These are phyloP conservation scores for Drosophila buzzatii DNA, from an alignment of 2,888 invertebrate species.

Conservation along the genomic window DNA sequence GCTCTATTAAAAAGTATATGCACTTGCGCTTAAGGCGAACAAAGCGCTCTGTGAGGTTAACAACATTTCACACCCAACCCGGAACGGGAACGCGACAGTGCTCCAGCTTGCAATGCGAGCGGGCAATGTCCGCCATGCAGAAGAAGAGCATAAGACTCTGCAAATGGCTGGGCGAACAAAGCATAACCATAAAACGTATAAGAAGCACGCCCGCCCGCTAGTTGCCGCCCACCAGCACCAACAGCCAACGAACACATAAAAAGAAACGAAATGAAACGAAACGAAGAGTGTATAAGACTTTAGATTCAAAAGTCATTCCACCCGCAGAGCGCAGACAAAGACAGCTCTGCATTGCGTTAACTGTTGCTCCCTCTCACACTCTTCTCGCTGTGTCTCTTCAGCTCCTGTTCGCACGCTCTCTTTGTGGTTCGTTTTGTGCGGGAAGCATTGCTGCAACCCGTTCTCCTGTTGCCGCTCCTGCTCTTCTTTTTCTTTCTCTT, in stretches of 20 bases:
- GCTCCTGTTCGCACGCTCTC: constrained; percentile 28
- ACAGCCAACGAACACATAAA: not conserved
- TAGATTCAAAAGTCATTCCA: constrained; percentile 49
- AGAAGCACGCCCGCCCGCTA: constrained; percentile 7
- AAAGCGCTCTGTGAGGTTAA: constrained; percentile 62
- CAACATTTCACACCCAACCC: constrained; percentile 62
- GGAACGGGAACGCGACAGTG: constrained; percentile 51
- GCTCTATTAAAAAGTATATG: constrained; percentile 15
- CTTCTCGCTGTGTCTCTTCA: constrained; percentile 8
- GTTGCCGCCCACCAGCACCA: constrained; percentile 14
- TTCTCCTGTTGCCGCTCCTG: constrained; percentile 6
- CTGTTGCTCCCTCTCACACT: constrained; percentile 20
- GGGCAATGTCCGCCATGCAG: constrained; percentile 30
- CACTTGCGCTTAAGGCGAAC: constrained; percentile 35
- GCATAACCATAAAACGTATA: constrained; percentile 29
- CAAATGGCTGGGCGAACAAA: constrained; percentile 33
- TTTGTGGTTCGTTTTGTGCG: constrained; percentile 21
- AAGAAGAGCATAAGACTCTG: constrained; percentile 21
- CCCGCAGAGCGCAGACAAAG: constrained; percentile 42
- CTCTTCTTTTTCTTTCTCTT: constrained; percentile 3
- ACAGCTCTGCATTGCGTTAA: constrained; percentile 13
- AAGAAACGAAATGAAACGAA: not conserved
- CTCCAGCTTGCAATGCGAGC: constrained; percentile 21
- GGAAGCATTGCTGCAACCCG: not conserved
- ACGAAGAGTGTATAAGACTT: constrained; percentile 8